phyloP scores from a whole-genome alignment of 1,140 invertebrate genomes.

The Agrypnia vestita region DNA sequence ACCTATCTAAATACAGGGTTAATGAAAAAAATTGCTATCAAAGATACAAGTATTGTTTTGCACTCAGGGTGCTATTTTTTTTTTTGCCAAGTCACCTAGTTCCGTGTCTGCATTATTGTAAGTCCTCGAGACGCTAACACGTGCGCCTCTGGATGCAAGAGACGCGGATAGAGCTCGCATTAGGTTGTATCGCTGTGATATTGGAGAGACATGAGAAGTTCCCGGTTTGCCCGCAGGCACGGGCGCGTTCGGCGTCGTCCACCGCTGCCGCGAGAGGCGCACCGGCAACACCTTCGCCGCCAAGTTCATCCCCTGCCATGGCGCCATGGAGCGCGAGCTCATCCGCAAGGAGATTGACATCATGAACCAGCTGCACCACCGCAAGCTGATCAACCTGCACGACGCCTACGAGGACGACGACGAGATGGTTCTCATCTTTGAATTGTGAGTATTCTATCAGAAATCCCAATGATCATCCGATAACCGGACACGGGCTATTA shows the following conservation, averaged over 20 bases:
- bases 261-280: constrained; percentile 95
- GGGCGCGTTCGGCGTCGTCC: constrained; percentile 98
- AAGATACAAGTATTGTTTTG: too few relatives aligned
- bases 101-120: too few relatives aligned
- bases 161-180: background rate
- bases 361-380: constrained; percentile 99
- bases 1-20: too few relatives aligned
- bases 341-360: constrained; percentile 99
- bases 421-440: constrained; percentile 99
- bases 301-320: constrained; percentile 98
- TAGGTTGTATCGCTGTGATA: background rate
- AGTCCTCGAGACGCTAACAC: background rate
- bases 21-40: too few relatives aligned
- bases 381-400: constrained; percentile 97
- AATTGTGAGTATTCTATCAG: constrained; percentile 91
- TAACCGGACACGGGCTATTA: too few relatives aligned
- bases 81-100: too few relatives aligned
- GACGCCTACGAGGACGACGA: constrained; percentile 99
- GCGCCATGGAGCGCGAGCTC: constrained; percentile 95
- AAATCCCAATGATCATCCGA: too few relatives aligned
- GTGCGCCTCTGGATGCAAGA: background rate
- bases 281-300: constrained; percentile 98
- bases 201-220: constrained; percentile 42
- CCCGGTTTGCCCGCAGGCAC: constrained; percentile 77
- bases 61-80: too few relatives aligned